Conservation (phyloP, 2,113 vertebrate genomes). For the Chaenocephalus aceratus region DNA sequence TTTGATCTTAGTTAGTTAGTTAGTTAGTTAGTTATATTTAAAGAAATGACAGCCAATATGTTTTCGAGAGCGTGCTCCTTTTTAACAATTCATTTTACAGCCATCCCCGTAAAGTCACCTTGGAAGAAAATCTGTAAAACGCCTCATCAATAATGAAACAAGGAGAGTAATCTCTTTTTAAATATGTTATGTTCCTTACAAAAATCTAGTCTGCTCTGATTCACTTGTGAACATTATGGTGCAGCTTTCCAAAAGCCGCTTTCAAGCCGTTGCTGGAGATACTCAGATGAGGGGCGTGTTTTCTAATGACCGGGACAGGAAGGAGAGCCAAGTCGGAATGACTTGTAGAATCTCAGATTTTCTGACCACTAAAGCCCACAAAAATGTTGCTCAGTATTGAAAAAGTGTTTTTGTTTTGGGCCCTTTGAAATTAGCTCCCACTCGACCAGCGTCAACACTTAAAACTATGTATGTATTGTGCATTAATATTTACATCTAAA, state of each 20-base stretch:
- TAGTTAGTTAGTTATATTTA: background rate
- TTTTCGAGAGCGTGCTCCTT: background rate
- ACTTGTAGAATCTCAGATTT: too few relatives aligned
- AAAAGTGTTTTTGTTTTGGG: too few relatives aligned
- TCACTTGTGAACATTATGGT: too few relatives aligned
- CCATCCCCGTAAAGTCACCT: background rate
- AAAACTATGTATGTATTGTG: background rate
- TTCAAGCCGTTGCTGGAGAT: too few relatives aligned
- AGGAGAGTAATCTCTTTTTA: background rate
- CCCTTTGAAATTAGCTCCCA: background rate
- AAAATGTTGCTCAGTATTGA: too few relatives aligned
- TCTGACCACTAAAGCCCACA: too few relatives aligned
- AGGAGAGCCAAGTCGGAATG: too few relatives aligned
- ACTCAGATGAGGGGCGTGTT: too few relatives aligned
- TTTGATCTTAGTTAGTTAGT: background rate
- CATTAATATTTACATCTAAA: background rate
- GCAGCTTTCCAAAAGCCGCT: too few relatives aligned
- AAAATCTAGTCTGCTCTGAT: too few relatives aligned
- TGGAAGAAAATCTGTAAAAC: background rate
- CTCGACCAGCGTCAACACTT: background rate
- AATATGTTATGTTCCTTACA: too few relatives aligned
- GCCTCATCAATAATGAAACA: background rate
- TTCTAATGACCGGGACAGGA: too few relatives aligned
- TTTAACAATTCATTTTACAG: background rate
- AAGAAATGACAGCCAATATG: background rate